phyloP scores from a whole-genome alignment of 2,888 invertebrate species.

The Drymonia ruficornis region DNA sequence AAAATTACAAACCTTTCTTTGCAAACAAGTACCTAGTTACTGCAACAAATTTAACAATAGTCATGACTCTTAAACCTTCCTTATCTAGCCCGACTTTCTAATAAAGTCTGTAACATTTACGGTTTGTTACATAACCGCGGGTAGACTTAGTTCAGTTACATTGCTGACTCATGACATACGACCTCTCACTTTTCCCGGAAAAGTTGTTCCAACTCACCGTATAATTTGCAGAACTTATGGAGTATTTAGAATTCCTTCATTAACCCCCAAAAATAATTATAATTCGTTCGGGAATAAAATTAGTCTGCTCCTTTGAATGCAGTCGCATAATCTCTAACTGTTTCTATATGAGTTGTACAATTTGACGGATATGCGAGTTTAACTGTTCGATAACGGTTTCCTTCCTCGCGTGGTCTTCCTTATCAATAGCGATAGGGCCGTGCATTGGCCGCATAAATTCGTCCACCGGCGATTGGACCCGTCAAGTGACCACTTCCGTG shows the following conservation, averaged over 20 bases:
- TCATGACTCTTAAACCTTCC: background rate
- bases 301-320: background rate
- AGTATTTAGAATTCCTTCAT: no score
- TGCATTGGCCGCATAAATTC: conserved; percentile 24
- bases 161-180: background rate
- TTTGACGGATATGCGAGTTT: conserved; percentile 23
- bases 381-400: conserved; percentile 37
- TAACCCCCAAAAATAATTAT: no score
- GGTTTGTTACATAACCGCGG: background rate
- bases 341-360: no score
- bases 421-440: conserved; percentile 27
- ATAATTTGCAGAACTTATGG: background rate
- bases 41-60: no score
- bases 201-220: background rate
- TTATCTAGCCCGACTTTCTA: background rate
- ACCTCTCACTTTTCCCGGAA: background rate
- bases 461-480: conserved; percentile 28
- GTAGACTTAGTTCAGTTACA: background rate
- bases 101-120: background rate
- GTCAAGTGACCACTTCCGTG: conserved; percentile 48
- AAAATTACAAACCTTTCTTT: no score
- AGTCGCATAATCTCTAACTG: conserved; percentile 6
- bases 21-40: no score
- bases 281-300: background rate
- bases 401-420: conserved; percentile 27